Evolutionary conservation across 2,113 vertebrate species (phyloP), one percentile per base, ranked within the genome.

Genomic region (Otocyon megalotis): DNA sequence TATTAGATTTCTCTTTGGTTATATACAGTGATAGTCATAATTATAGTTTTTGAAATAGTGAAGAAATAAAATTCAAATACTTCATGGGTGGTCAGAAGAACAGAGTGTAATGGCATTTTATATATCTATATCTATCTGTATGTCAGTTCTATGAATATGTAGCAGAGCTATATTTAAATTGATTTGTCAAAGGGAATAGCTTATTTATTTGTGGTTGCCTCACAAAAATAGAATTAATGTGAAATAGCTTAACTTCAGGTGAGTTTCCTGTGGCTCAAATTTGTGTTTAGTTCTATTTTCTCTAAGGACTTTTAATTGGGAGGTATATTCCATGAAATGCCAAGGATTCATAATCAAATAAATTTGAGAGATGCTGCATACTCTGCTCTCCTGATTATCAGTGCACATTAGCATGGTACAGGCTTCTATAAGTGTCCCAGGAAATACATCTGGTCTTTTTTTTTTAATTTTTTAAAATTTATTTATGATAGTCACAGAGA

Each of bases 1-100:
- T 60, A 77, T 76, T 74, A 82, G 5, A 54, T 76, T 90, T 93
- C 4, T 86, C 10, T 93, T 82, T 12, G 3, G 8, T 72, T 86
- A 69, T 43, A 24, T 37, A 92, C 2, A 5, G 54, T 96, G 26
- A 86, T 60, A 58, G 3, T 69, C 60, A 32, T 16, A 90, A 82
- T 26, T 30, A 74, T 30, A 94, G 30, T 62, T 96, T 87, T 28
- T 50, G 56, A 93, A 96, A 50, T 67, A 83, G 56, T 93, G 67
- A 94, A 72, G 35, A 92, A 76, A 4, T 53, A 93, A 93, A 94
- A 77, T 19, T 35, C 14, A 80, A 82, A 94, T 90, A 76, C 26
- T 80, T 85, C 17, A 67, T 81, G 3, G 19, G 43, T 19, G 86
- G 35, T 76, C 22, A 83, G 32, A 96, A 90, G 26, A 62, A 88